Evolutionary conservation across 2,113 vertebrate species (phyloP).

Genomic region (Catagonus wagneri): DNA sequence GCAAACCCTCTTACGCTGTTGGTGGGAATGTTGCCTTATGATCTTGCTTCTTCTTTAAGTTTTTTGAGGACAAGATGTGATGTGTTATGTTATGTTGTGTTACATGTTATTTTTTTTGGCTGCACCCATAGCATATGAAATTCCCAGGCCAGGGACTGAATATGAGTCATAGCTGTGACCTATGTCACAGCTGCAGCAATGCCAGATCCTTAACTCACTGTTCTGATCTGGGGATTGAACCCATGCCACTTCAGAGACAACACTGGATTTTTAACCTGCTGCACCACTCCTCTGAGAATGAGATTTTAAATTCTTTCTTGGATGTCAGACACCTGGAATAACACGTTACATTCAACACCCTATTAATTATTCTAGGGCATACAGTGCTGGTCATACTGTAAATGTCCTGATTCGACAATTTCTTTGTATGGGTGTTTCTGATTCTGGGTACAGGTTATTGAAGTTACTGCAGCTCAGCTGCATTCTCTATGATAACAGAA

Average conservation of each 20-base stretch:
- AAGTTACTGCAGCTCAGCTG: not conserved
- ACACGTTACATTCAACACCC: not conserved
- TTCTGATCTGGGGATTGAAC: too few species aligned
- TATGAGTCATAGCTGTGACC: too few species aligned
- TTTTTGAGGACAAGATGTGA: not conserved
- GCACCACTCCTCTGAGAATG: too few species aligned
- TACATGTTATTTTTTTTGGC: too few species aligned
- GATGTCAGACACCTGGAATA: not conserved
- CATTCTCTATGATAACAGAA: not conserved
- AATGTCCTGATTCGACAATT: not conserved
- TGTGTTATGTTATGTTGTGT: too few species aligned
- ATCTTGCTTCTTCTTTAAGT: not conserved
- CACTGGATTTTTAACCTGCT: too few species aligned
- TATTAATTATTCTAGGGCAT: not conserved
- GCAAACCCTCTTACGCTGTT: too few species aligned
- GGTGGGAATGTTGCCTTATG: not conserved
- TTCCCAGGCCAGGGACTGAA: too few species aligned
- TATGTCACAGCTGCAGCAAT: too few species aligned
- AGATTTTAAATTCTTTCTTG: not conserved
- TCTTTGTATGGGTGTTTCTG: not conserved
- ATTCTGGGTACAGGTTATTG: not conserved
- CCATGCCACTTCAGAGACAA: too few species aligned
- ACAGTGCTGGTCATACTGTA: not conserved
- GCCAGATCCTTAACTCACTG: too few species aligned
- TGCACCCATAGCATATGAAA: too few species aligned